These are phyloP conservation scores for Rhyacophila brunnea DNA, from an alignment of 1,140 invertebrate genomes.

Conservation along the genomic window DNA sequence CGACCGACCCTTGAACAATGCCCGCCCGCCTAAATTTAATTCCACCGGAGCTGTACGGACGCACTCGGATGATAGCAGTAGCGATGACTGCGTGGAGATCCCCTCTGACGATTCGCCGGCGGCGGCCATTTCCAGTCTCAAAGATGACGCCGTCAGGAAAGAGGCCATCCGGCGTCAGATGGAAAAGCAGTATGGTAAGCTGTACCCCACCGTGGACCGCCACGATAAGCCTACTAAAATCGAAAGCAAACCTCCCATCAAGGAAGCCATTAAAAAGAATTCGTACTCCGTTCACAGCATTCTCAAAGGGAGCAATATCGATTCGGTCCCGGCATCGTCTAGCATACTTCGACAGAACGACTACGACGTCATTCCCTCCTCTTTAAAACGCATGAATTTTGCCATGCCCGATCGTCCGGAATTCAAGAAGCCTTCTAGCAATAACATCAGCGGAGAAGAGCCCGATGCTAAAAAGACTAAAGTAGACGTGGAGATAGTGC, in stretches of 20 bases:
- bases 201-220: neutral
- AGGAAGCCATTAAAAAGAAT: conserved; percentile 7
- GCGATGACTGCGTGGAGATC: conserved; percentile 32
- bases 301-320: conserved; percentile 1
- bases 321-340: too few relatives aligned
- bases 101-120: conserved; percentile 14
- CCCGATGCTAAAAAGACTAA: conserved; percentile 3
- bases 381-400: too few relatives aligned
- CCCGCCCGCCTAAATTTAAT: neutral
- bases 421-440: conserved; percentile 2
- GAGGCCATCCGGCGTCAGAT: conserved; percentile 21
- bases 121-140: neutral
- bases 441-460: conserved; percentile 3
- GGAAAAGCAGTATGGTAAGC: conserved; percentile 4
- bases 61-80: conserved; percentile 32
- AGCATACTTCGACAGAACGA: too few relatives aligned
- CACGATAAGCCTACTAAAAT: neutral
- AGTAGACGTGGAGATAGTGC: conserved; percentile 8
- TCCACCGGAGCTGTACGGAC: neutral
- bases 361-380: too few relatives aligned
- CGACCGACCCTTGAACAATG: neutral
- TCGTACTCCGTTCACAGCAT: conserved; percentile 11
- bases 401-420: neutral
- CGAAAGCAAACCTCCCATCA: conserved; percentile 6
- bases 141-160: conserved; percentile 11